Percentiles rank a stretch among this genome's conserved stretches.
These are phyloP conservation scores for Orchesellides sinensis DNA, from an alignment of 2,888 invertebrate species.

Conservation along the genomic window DNA sequence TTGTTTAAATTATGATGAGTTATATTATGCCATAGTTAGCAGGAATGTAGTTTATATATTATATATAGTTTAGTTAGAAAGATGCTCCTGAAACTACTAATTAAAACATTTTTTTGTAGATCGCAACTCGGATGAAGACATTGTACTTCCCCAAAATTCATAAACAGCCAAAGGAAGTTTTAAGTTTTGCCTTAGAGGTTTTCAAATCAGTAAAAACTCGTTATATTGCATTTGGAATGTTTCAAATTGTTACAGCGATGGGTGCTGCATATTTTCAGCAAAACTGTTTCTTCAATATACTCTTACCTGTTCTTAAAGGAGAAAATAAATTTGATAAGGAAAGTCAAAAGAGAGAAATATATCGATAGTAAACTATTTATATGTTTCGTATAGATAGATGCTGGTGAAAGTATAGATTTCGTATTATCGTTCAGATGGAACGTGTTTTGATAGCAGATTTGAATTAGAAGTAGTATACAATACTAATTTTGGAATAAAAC, in stretches of 20 bases:
- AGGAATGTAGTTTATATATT: too few relatives aligned
- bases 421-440: too few relatives aligned
- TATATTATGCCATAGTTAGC: too few relatives aligned
- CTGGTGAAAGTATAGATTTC: too few relatives aligned
- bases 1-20: not conserved
- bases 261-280: constrained; percentile 70
- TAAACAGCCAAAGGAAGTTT: constrained; percentile 50
- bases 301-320: constrained; percentile 53
- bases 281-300: constrained; percentile 43
- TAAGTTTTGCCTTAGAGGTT: constrained; percentile 37
- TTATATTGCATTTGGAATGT: constrained; percentile 26
- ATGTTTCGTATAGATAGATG: constrained; percentile 2
- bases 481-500: too few relatives aligned
- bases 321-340: constrained; percentile 14
- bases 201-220: constrained; percentile 45
- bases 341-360: not conserved
- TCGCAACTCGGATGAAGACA: constrained; percentile 37
- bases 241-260: constrained; percentile 67
- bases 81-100: not conserved
- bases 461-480: too few relatives aligned
- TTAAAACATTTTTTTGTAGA: constrained; percentile 31
- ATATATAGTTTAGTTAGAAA: too few relatives aligned
- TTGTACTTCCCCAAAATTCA: constrained; percentile 60
- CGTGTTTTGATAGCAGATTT: too few relatives aligned
- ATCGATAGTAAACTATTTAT: not conserved